Percentiles rank a stretch among this genome's conserved stretches.
These are phyloP conservation scores for Stercorarius parasiticus DNA, from an alignment of 2,113 vertebrate genomes.

Conservation along the genomic window DNA sequence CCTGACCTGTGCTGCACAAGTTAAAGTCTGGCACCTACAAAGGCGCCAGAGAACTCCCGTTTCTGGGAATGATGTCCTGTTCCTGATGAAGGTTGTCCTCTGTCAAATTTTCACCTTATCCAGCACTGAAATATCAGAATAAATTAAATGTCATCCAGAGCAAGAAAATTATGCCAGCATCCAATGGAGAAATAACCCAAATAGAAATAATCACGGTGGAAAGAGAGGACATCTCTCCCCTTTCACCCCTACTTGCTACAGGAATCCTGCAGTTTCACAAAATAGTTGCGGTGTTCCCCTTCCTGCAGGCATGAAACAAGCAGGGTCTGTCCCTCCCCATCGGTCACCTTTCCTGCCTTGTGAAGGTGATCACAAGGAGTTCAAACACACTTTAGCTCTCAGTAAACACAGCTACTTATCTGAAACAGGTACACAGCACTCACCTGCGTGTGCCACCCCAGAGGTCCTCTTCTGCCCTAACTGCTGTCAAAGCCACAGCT, in stretches of 20 bases:
- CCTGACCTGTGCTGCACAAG: background rate
- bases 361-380: background rate
- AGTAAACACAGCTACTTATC: background rate
- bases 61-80: rapidly evolving
- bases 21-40: background rate
- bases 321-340: background rate
- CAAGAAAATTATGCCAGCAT: background rate
- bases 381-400: background rate
- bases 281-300: background rate
- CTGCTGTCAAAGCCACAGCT: background rate
- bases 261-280: background rate
- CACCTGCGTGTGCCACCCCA: background rate
- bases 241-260: background rate
- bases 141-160: background rate
- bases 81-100: background rate
- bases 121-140: background rate
- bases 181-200: background rate
- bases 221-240: background rate
- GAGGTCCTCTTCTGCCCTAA: background rate
- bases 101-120: background rate
- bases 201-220: background rate
- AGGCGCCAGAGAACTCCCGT: background rate
- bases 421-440: background rate
- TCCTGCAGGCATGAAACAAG: background rate
- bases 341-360: background rate